Evolutionary conservation across 2,888 invertebrate genomes (phyloP), one percentile per base, ranked within the genome.

Genomic region (Allolobophora icterica): DNA sequence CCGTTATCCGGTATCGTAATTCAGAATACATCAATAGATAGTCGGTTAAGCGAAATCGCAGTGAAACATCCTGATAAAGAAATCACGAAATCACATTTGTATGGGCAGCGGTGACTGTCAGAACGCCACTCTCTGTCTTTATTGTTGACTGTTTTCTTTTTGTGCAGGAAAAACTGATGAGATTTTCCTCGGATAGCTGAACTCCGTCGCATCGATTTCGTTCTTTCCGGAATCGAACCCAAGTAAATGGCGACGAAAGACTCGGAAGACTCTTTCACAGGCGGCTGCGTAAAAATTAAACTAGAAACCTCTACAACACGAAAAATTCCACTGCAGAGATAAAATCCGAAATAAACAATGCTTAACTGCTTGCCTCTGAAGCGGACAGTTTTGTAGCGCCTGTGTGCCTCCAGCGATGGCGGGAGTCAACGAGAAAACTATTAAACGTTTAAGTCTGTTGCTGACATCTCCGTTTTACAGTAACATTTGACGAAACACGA

Each of bases 141-240:
- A n/a, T n/a, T n/a, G 8, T 11, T 13, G 0, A 71, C 2, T 58
- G 1, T 30, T 24, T 52, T 24, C 6, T 30, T 5, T 71, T n/a
- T 30, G 6, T 71, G 2, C 71, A 71, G 71, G 11, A 30, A 71
- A n/a, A n/a, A 11, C 8, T 8, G 71, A 71, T 8, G 71, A 71
- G 71, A 71, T 71, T 71, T 71, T 71, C n/a, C 71, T 71, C n/a
- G 71, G 71, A n/a, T 71, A 71, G 71, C 11, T 30, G 71, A 71
- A 71, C 30, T 1, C 0, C 71, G 71, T 71, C 71, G 71, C 30
- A 4, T 71, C 71, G 71, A 71, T 71, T n/a, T n/a, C 13, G 71
- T n/a, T 71, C n/a, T n/a, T 71, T 71, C 71, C n/a, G 71, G 71
- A 71, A 71, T 71, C n/a, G 71, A 71, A n/a, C 30, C 71, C 71